Conservation (phyloP, 2,888 invertebrate species). For the Brenthis ino region DNA sequence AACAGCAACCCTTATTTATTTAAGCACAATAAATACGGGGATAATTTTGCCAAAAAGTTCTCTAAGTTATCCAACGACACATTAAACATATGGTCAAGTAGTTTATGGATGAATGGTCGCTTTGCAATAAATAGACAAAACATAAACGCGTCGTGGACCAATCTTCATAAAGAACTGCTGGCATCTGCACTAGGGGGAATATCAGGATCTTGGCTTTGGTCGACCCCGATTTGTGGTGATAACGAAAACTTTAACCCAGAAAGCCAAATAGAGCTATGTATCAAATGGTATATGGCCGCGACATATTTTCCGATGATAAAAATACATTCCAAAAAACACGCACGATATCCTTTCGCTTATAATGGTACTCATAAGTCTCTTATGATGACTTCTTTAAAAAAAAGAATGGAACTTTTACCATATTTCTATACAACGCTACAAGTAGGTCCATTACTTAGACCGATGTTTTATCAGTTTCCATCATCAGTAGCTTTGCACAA, state of each 20-base stretch:
- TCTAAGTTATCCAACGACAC: conserved; percentile 45
- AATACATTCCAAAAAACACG: conserved; percentile 67
- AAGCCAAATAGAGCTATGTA: conserved; percentile 77
- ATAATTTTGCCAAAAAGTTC: conserved; percentile 62
- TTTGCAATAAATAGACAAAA: conserved; percentile 73
- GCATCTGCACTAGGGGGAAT: conserved; percentile 76
- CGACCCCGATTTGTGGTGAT: conserved; percentile 83
- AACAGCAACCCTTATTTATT: conserved; percentile 60
- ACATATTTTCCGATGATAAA: conserved; percentile 84
- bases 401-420: conserved; percentile 78
- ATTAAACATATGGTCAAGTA: conserved; percentile 55
- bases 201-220: conserved; percentile 76
- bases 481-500: conserved; percentile 64
- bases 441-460: conserved; percentile 81
- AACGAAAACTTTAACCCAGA: conserved; percentile 62
- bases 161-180: conserved; percentile 75
- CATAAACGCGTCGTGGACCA: conserved; percentile 82
- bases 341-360: conserved; percentile 74
- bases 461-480: conserved; percentile 85
- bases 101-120: conserved; percentile 61
- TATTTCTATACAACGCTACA: conserved; percentile 82
- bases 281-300: conserved; percentile 86
- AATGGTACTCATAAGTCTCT: conserved; percentile 63
- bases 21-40: conserved; percentile 83
- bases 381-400: conserved; percentile 69